These are phyloP conservation scores for Myopa tessellatipennis DNA, from an alignment of 2,888 invertebrate species.

Conservation along the genomic window DNA sequence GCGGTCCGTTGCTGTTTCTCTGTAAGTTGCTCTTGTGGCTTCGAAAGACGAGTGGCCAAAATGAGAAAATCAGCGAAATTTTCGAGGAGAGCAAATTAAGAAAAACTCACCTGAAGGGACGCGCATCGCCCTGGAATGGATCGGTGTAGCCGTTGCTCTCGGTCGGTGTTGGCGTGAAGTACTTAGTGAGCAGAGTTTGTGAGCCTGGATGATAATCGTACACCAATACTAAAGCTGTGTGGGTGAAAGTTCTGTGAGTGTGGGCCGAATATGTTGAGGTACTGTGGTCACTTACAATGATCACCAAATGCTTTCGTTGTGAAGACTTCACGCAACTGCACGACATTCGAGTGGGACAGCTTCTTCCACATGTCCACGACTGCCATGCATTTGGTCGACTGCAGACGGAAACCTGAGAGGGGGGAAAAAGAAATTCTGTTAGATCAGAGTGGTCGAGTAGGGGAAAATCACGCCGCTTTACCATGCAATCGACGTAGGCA, in stretches of 20 bases:
- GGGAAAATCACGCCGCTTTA: constrained; percentile 52
- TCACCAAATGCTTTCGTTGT: constrained; percentile 96
- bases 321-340: constrained; percentile 91
- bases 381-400: constrained; percentile 85
- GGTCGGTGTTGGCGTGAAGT: constrained; percentile 75
- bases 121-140: constrained; percentile 86
- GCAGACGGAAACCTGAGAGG: constrained; percentile 78
- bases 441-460: neutral
- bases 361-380: constrained; percentile 95
- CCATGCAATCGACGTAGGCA: constrained; percentile 91
- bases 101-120: constrained; percentile 66
- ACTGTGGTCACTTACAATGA: constrained; percentile 78
- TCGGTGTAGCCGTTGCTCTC: constrained; percentile 75
- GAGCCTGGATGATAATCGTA: constrained; percentile 95
- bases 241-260: neutral
- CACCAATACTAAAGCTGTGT: constrained; percentile 87
- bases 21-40: constrained; percentile 69
- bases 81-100: neutral
- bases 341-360: constrained; percentile 93
- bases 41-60: constrained; percentile 30
- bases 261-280: neutral
- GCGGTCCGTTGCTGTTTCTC: constrained; percentile 74
- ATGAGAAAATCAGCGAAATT: constrained; percentile 33
- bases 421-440: neutral
- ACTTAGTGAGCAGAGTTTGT: constrained; percentile 87